Base-by-base conservation (phyloP, 2,113 vertebrate genomes). In the Tylochromis polylepis region DNA sequence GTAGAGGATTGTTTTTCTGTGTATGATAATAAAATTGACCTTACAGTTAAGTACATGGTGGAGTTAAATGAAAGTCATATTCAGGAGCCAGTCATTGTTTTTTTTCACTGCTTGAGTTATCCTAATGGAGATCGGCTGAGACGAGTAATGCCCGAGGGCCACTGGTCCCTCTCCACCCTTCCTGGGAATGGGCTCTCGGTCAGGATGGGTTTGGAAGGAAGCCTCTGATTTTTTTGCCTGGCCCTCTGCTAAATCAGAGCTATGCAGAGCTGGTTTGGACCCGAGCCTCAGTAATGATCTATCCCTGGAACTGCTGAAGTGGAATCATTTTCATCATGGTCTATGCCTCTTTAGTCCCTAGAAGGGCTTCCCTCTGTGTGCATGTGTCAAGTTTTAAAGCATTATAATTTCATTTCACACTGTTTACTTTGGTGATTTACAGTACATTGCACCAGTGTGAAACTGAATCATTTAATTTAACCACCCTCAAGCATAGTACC, bases 181-280 rank as follows among this genome's bases (percentile, higher is more conserved):
- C 89, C 82, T 93, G 90, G 84, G 91, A 91, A 92, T 27, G 87
- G 90, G 60, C 62, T 86, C 65, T 78, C 12, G 85, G 87, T 92
- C 84, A 65, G 91, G 81, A 88, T 84, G 86, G 85, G 83, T 93
- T 91, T 93, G 92, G 94, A 93, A 89, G 67, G 70, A 80, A 89
- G 91, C 89, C 91, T 83, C 84, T 4, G 43, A 86, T 86, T 91
- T 84, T 84, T 83, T 82, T 88, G 67, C 67, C 51, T 88, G 86
- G 78, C 85, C 77, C 83, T 90, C 82, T 81, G 87, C 87, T 92
- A 84, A 93, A 91, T 91, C 84, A 85, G 79, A 93, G 86, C 59
- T 86, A 81, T 91, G 89, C 70, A 41, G 81, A 67, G 83, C 81
- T 88, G 91, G 89, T 89, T 93, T 94, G 90, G 90, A 92, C 56